Evolutionary conservation across 2,888 invertebrate genomes (phyloP).

Genomic region (Bombylius discolor): DNA sequence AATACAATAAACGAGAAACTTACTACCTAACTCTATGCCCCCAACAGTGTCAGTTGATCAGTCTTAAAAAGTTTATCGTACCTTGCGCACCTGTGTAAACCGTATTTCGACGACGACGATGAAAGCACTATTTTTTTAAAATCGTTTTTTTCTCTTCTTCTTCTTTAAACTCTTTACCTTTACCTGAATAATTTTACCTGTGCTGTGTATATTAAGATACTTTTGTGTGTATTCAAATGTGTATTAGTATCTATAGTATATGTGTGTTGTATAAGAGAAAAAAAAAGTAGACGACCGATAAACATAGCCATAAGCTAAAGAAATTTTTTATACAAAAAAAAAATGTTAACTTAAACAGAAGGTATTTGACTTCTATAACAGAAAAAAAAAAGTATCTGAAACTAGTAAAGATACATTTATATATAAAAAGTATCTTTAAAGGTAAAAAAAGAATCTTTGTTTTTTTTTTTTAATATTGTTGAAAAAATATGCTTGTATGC

Average conservation of each 20-base stretch:
- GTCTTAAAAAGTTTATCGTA: slow-evolving; percentile 36
- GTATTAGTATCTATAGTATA: neutral
- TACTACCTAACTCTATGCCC: slow-evolving; percentile 17
- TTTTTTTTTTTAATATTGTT: no score
- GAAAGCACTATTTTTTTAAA: slow-evolving; percentile 11
- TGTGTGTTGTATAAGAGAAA: no score
- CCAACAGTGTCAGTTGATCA: slow-evolving; percentile 27
- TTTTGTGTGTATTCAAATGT: neutral
- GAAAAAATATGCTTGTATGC: no score
- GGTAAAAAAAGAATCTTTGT: no score
- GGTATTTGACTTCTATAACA: neutral
- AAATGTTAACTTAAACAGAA: neutral
- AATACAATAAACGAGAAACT: no score
- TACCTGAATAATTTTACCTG: neutral
- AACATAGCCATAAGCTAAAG: no score
- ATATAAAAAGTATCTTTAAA: no score
- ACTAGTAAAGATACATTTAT: no score
- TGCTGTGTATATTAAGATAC: neutral
- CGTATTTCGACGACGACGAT: slow-evolving; percentile 1
- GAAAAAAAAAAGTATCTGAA: no score
- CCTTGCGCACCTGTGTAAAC: slow-evolving; percentile 31
- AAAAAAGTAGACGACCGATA: neutral
- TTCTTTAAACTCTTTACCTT: neutral
- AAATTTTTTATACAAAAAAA: no score
- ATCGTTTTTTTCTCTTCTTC: neutral